Conservation (phyloP, 1,140 invertebrate genomes). For the Hestina assimilis region DNA sequence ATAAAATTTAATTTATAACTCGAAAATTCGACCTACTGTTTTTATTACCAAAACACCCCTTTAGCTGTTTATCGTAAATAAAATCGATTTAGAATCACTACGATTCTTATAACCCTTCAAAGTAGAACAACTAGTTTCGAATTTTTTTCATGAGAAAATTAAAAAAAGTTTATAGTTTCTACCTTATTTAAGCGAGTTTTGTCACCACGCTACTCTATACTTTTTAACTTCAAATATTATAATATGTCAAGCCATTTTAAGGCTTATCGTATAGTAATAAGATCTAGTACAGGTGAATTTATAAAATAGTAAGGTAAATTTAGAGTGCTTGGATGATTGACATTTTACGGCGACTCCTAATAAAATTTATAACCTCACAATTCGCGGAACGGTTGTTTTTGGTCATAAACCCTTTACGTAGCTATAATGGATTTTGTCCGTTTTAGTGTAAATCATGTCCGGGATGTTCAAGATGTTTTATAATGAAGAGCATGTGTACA, state of each 20-base stretch:
- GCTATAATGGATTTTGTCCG: constrained; percentile 3
- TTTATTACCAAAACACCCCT: constrained; percentile 48
- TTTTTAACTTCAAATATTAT: constrained; percentile 7
- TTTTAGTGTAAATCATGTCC: neutral
- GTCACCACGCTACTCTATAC: constrained; percentile 43
- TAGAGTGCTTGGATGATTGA: constrained; percentile 53
- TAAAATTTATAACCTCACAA: constrained; percentile 60
- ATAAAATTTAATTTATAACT: constrained; percentile 38
- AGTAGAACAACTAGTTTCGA: constrained; percentile 38
- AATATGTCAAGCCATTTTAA: neutral
- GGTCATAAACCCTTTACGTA: constrained; percentile 24
- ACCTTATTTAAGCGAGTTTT: constrained; percentile 46
- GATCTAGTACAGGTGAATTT: constrained; percentile 1
- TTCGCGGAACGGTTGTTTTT: constrained; percentile 55
- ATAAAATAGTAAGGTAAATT: constrained; percentile 5
- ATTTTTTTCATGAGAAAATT: constrained; percentile 38
- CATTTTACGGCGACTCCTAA: constrained; percentile 50
- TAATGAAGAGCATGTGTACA: neutral
- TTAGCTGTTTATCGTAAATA: constrained; percentile 46
- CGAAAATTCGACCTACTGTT: constrained; percentile 56
- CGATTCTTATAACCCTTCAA: constrained; percentile 35
- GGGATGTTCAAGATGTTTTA: neutral
- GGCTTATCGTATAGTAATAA: constrained; percentile 20
- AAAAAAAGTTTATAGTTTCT: constrained; percentile 52
- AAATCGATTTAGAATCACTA: constrained; percentile 47